phyloP scores from a whole-genome alignment of 2,113 vertebrate species.

The Ailuropoda melanoleuca region DNA sequence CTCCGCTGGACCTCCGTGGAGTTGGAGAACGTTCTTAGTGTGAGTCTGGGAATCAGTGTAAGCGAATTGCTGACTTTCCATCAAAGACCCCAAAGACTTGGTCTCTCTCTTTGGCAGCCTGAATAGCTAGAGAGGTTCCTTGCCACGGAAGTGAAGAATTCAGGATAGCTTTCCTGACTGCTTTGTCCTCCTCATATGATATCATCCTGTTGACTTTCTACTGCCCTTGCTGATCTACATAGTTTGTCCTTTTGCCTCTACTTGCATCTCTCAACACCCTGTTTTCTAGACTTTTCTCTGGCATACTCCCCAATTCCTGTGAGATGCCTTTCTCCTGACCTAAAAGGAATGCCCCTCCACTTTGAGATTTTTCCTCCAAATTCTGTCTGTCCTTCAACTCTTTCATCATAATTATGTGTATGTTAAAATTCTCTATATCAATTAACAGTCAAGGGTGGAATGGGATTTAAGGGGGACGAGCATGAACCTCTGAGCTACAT shows the following conservation, averaged over 20 bases:
- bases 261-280: not conserved
- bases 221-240: not conserved
- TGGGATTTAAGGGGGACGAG: not conserved
- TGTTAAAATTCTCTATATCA: not conserved
- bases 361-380: not conserved
- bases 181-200: not conserved
- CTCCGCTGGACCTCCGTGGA: not conserved
- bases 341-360: not conserved
- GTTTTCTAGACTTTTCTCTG: not conserved
- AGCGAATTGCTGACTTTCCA: not conserved
- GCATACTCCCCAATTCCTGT: not conserved
- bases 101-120: not conserved
- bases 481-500: not conserved
- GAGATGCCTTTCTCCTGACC: not conserved
- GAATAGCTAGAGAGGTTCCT: not conserved
- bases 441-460: conserved; percentile 3
- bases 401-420: not conserved
- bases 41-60: not conserved
- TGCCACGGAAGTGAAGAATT: not conserved
- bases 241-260: not conserved
- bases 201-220: not conserved
- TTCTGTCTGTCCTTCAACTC: not conserved
- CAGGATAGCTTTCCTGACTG: not conserved
- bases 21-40: not conserved
- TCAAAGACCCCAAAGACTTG: not conserved